phyloP scores from a whole-genome alignment of 2,797 vertebrate species.

The Sibirionetta formosa region DNA sequence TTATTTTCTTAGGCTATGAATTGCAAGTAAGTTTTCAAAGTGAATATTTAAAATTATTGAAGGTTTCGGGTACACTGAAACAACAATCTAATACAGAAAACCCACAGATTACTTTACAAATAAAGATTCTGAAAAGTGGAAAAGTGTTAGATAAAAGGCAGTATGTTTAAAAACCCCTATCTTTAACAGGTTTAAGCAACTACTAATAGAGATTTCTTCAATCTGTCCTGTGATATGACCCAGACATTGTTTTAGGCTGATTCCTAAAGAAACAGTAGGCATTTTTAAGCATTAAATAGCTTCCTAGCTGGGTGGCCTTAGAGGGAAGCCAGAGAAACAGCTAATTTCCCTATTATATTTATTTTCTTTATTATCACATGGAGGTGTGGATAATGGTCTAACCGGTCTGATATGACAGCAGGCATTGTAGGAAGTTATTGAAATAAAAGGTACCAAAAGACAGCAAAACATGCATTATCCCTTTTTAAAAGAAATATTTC shows the following conservation, averaged over 20 bases:
- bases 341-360: neutral
- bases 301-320: neutral
- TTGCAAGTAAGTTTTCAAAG: neutral
- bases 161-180: rapidly evolving
- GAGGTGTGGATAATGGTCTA: neutral
- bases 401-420: neutral
- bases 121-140: neutral
- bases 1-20: neutral
- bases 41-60: neutral
- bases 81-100: neutral
- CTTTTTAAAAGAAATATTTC: neutral
- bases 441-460: neutral
- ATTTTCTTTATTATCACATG: neutral
- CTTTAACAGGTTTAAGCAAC: neutral
- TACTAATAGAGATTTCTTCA: neutral
- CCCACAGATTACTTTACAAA: neutral
- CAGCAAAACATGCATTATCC: rapidly evolving
- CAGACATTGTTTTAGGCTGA: neutral
- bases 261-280: neutral
- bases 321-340: neutral
- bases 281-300: neutral
- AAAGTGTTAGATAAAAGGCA: neutral
- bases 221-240: neutral
- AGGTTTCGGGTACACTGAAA: neutral
- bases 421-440: neutral